phyloP scores from a whole-genome alignment of 2,113 vertebrate genomes.

The Ceuthmochares aereus region DNA sequence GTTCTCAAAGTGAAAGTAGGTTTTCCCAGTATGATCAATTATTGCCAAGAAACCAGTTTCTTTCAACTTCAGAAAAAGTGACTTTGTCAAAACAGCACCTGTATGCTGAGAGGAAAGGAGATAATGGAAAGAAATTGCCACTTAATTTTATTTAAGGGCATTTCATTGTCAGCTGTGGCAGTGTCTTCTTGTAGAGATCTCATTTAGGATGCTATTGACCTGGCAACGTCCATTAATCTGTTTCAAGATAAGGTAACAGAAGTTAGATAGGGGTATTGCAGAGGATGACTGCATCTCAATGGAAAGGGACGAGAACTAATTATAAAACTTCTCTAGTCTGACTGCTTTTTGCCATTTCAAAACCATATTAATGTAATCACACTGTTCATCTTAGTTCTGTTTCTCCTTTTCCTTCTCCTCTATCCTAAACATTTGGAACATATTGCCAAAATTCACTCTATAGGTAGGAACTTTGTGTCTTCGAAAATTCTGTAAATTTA shows the following conservation, averaged over 20 bases:
- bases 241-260: neutral
- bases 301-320: neutral
- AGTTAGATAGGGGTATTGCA: neutral
- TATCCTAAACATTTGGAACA: neutral
- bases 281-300: neutral
- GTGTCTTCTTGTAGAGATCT: neutral
- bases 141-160: neutral
- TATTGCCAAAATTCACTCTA: neutral
- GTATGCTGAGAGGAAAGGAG: neutral
- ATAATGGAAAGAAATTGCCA: neutral
- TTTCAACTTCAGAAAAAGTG: neutral
- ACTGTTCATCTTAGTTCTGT: neutral
- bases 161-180: neutral
- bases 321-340: neutral
- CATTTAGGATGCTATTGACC: neutral
- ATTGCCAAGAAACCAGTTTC: neutral
- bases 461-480: neutral
- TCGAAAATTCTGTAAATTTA: neutral
- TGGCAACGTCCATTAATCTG: neutral
- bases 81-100: neutral
- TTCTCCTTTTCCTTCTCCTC: neutral
- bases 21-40: neutral
- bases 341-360: neutral
- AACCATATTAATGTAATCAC: neutral
- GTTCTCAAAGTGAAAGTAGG: neutral